phyloP scores from a whole-genome alignment of 2,113 vertebrate genomes.

The Azemiops feae region DNA sequence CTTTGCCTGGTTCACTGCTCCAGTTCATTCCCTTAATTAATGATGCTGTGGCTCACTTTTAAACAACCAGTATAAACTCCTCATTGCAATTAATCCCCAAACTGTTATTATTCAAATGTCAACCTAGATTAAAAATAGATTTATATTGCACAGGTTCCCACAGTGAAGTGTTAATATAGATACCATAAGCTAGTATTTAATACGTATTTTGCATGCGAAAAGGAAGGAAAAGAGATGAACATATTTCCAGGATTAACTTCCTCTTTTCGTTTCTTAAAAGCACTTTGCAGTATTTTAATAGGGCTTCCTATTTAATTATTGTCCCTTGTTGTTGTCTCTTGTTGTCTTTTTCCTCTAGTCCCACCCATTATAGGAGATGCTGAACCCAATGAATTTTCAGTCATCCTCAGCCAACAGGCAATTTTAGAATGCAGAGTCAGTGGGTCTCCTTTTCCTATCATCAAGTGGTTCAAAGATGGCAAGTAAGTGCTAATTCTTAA shows the following conservation, averaged over 20 bases:
- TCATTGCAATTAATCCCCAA: not conserved
- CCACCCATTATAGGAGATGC: slow-evolving; percentile 81
- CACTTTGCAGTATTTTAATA: not conserved
- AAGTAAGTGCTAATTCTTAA: slow-evolving; percentile 77
- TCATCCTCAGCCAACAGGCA: slow-evolving; percentile 78
- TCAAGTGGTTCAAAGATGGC: slow-evolving; percentile 95
- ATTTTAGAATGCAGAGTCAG: slow-evolving; percentile 84
- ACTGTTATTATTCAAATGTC: not conserved
- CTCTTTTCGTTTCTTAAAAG: not conserved
- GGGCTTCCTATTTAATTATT: not conserved
- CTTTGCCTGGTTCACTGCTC: not conserved
- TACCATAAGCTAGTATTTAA: not conserved
- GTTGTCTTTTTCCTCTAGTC: slow-evolving; percentile 71
- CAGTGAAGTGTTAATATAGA: not conserved
- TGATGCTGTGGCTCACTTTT: not conserved
- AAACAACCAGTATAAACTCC: not conserved
- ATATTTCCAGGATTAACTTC: not conserved
- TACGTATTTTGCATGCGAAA: not conserved
- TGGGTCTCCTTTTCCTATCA: slow-evolving; percentile 84
- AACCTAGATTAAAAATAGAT: not conserved
- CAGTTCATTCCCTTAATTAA: not conserved
- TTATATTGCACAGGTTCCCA: not conserved
- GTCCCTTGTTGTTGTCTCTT: slow-evolving; percentile 5
- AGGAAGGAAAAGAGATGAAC: not conserved
- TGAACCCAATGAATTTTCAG: slow-evolving; percentile 71